A percentile compares a stretch with the other conserved stretches of the same genome.
Conservation (phyloP, 2,797 vertebrate species). For the Discoglossus pictus region DNA sequence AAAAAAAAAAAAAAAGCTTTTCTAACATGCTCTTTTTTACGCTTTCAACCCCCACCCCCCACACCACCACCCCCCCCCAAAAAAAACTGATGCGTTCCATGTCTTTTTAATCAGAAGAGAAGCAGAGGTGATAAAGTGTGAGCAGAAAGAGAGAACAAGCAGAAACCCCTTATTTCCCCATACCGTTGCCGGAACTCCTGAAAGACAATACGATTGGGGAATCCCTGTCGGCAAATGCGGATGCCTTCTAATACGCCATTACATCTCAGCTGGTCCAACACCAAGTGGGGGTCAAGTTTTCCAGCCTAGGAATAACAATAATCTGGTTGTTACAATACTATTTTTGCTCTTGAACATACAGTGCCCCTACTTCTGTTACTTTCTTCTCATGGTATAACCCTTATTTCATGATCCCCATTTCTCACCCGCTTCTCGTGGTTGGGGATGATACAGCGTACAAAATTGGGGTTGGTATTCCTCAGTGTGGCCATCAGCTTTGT, state of each 20-base stretch:
- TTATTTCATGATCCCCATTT: not conserved
- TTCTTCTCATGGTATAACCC: not conserved
- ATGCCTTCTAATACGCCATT: constrained; percentile 86
- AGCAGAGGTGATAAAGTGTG: too few relatives aligned
- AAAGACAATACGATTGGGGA: constrained; percentile 83
- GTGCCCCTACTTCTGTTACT: too few relatives aligned
- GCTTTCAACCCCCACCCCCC: too few relatives aligned
- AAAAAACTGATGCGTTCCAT: too few relatives aligned
- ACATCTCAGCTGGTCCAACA: constrained; percentile 85
- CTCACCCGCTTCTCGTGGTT: constrained; percentile 94
- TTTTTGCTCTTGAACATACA: too few relatives aligned
- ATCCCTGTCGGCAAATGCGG: constrained; percentile 85
- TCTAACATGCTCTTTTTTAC: too few relatives aligned
- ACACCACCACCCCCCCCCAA: too few relatives aligned
- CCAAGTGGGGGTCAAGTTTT: constrained; percentile 79
- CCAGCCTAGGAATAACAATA: constrained; percentile 78
- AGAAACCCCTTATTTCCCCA: too few relatives aligned
- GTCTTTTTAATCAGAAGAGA: too few relatives aligned
- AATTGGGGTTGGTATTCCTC: constrained; percentile 97
- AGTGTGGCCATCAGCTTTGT: constrained; percentile 96
- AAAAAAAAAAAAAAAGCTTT: too few relatives aligned
- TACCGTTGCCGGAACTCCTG: constrained; percentile 85
- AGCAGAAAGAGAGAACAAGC: too few relatives aligned
- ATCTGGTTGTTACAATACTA: too few relatives aligned
- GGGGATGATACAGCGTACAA: constrained; percentile 97